Percentiles rank a stretch among this genome's conserved stretches.
Conservation (phyloP, 2,797 vertebrate genomes). For the Poeciliopsis infans region DNA sequence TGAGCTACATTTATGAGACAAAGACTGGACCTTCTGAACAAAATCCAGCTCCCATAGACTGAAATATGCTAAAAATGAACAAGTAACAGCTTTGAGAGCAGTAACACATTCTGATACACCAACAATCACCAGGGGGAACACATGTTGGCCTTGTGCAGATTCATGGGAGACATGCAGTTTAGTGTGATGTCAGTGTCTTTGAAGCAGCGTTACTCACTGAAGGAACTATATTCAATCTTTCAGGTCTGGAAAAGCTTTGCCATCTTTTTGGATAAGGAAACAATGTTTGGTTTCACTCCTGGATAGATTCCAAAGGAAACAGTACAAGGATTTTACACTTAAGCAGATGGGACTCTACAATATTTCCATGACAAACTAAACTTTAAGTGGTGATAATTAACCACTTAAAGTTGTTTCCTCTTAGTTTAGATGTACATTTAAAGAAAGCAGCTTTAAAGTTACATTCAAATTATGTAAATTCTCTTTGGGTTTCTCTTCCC, state of each 20-base stretch:
- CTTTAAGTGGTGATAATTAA: neutral
- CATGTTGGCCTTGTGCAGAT: constrained; percentile 19
- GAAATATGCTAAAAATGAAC: constrained; percentile 31
- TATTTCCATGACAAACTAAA: neutral
- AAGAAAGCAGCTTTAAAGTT: neutral
- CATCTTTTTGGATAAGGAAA: neutral
- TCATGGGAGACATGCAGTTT: constrained; percentile 34
- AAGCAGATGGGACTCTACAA: neutral
- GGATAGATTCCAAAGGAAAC: neutral
- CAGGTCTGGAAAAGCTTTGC: neutral
- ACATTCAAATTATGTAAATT: too few relatives aligned
- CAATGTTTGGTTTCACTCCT: neutral
- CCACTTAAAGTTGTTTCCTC: neutral
- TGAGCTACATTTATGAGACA: neutral
- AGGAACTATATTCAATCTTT: neutral
- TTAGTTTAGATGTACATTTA: neutral
- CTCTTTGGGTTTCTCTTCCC: neutral
- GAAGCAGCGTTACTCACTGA: neutral
- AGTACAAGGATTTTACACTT: neutral
- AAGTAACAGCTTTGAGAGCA: constrained; percentile 9
- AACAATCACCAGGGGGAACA: constrained; percentile 33
- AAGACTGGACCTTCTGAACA: constrained; percentile 1
- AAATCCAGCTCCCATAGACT: constrained; percentile 57
- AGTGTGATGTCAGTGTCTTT: constrained; percentile 11
- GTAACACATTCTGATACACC: constrained; percentile 47